Base-by-base conservation (phyloP, 2,113 vertebrate species). In the Serilophus lunatus region DNA sequence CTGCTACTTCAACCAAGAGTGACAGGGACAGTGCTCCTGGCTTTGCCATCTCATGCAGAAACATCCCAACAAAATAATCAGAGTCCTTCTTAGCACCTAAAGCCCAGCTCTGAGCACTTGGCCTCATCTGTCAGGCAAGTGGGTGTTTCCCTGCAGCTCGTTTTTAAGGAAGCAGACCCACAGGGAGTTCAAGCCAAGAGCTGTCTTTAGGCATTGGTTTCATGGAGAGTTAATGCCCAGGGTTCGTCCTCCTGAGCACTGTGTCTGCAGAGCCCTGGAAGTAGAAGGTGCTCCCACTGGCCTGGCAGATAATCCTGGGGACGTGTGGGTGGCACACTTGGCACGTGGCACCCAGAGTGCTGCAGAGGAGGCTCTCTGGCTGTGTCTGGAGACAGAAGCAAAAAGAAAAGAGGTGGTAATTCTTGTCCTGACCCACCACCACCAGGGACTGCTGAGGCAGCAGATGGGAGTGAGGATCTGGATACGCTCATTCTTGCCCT, bases 281-380 rank as follows among this genome's bases (percentile, higher is more conserved):
- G 49, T 25, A 76, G 68, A 38, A 69, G 53, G 18, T 49, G 38
- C 10, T 66, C 44, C 54, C 51, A 2, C 61, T 61, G 42, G 45
- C 57, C 63, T n/a, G n/a, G n/a, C 40, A 49, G 50, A 38, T 74
- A 57, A 22, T 12, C n/a, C 7, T 16, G 38, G 50, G 22, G 23
- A 29, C 35, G 25, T n/a, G 65, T 5, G 9, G 31, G 31, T 23
- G 36, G 53, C 35, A 50, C 0, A 0, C 23, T 36, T 22, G 13
- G 75, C 56, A 13, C 5, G 1, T 1, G 54, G 53, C 60, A 22
- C 44, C 25, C 0, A 0, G 13, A 1, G 0, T 35, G 74, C 13
- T 11, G 77, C 33, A 4, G 3, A 36, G 36, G 60, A 25, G 47
- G 50, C 18, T 35, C 49, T 38, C 60, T 42, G 71, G 22, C 54